Base-by-base conservation (phyloP, 2,113 vertebrate genomes). In the Lathamus discolor region DNA sequence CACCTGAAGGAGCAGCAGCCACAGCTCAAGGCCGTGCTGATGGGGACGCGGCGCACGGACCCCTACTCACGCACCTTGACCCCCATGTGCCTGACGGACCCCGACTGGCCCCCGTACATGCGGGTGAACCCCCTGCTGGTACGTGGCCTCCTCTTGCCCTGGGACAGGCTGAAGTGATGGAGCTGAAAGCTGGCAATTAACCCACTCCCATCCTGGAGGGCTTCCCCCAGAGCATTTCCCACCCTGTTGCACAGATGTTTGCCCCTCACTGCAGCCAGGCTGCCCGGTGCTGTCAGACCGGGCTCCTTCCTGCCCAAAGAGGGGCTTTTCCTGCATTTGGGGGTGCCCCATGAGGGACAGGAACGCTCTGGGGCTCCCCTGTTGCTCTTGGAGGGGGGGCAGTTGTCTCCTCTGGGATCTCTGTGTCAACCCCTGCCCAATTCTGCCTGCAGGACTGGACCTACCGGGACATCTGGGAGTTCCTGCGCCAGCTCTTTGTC, bases 401-500 rank as follows among this genome's bases (percentile, higher is more conserved):
- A 1, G 9, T 35, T 52, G 20, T 10, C 44, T 62, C 70, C 16
- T 7, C 16, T 9, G 37, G 22, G 23, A 28, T 22, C 20, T 35
- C 11, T 70, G 19, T 17, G 2, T 24, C 35, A 15, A 13, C 31
- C 57, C 20, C 13, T 48, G 23, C 68, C 46, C 48, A 23, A 67
- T 33, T 86, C 43, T 20, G 8, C 55, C 61, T 24, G 14, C 94
- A 99, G 99, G 99, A 99, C 96, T 99, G 99, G 99, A 98, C 98
- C 1, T 99, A 99, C 95, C 98, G 99, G 49, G 98, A 99, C 96
- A 99, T 99, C 97, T 99, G 99, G 99, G 97, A 98, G 5, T 99
- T 99, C 80, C 96, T 99, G 64, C 99, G 99, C 57, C 98, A 97
- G 6, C 97, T 99, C 9, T 99, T 98, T 14, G 97, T 99, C 33